Conservation (phyloP, 2,888 invertebrate genomes). For the Hyposoter dolosus region DNA sequence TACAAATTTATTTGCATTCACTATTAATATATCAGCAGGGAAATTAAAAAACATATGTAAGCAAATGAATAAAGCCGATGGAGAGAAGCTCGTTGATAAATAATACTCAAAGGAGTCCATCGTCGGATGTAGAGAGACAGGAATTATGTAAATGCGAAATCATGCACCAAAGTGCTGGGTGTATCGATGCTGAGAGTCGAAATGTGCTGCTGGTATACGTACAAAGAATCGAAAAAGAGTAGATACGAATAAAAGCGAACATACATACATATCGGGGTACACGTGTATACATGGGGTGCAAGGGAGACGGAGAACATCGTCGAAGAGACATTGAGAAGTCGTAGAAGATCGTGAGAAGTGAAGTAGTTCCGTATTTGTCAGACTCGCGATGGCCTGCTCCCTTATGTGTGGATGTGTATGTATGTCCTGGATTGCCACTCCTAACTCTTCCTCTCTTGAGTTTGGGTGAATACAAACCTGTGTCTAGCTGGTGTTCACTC, state of each 20-base stretch:
- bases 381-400: slow-evolving; percentile 45
- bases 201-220: slow-evolving; percentile 23
- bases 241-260: slow-evolving; percentile 17
- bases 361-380: slow-evolving; percentile 65
- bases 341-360: slow-evolving; percentile 65
- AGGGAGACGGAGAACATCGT: slow-evolving; percentile 8
- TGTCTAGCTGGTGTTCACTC: slow-evolving; percentile 42
- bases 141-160: slow-evolving; percentile 19
- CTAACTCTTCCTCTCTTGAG: slow-evolving; percentile 37
- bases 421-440: slow-evolving; percentile 56
- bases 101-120: not conserved
- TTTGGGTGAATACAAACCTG: slow-evolving; percentile 61
- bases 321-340: slow-evolving; percentile 51
- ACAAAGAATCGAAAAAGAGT: slow-evolving; percentile 5
- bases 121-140: not conserved
- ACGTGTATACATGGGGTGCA: not conserved
- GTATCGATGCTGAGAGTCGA: slow-evolving; percentile 12
- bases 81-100: not conserved
- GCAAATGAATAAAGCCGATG: not conserved
- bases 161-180: slow-evolving; percentile 14
- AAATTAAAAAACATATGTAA: too few relatives aligned
- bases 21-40: not conserved
- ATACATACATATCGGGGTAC: not conserved
- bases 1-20: not conserved
- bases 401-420: slow-evolving; percentile 9